phyloP scores from a whole-genome alignment of 2,888 invertebrate species.

The Epirrita christyi region DNA sequence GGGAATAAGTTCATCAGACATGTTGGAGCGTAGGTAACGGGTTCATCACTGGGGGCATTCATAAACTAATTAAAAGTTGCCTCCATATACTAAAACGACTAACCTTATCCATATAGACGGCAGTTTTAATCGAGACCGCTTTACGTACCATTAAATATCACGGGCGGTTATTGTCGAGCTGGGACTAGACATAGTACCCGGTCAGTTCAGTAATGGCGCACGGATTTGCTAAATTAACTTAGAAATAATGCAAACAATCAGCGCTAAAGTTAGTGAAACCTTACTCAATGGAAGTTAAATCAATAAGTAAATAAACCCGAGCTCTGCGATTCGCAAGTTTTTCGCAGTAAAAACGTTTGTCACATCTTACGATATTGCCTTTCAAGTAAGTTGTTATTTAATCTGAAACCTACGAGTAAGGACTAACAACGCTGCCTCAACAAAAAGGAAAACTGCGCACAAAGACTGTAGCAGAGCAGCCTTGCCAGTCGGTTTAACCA shows the following conservation, averaged over 20 bases:
- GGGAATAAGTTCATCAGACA: constrained; percentile 52
- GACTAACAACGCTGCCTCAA: constrained; percentile 1
- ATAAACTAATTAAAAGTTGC: constrained; percentile 82
- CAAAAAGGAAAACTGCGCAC: constrained; percentile 34
- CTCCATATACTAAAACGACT: constrained; percentile 71
- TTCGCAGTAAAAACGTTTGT: constrained; percentile 7
- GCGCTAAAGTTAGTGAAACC: constrained; percentile 24
- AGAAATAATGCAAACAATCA: constrained; percentile 40
- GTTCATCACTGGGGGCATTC: constrained; percentile 57
- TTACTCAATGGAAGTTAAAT: constrained; percentile 24
- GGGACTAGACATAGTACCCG: constrained; percentile 65
- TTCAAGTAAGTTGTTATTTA: constrained; percentile 10
- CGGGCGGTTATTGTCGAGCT: constrained; percentile 74
- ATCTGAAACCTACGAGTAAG: neutral
- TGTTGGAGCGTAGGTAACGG: constrained; percentile 47
- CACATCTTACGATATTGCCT: constrained; percentile 13
- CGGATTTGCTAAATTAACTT: constrained; percentile 51
- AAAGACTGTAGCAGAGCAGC: constrained; percentile 30
- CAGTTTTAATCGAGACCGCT: constrained; percentile 80
- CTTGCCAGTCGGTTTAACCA: constrained; percentile 35
- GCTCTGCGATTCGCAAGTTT: constrained; percentile 6
- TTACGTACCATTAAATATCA: constrained; percentile 77
- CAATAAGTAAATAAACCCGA: constrained; percentile 24
- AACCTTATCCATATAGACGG: constrained; percentile 73
- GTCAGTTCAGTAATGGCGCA: constrained; percentile 48